Conservation (phyloP, 2,797 vertebrate species). For the Spheniscus humboldti region DNA sequence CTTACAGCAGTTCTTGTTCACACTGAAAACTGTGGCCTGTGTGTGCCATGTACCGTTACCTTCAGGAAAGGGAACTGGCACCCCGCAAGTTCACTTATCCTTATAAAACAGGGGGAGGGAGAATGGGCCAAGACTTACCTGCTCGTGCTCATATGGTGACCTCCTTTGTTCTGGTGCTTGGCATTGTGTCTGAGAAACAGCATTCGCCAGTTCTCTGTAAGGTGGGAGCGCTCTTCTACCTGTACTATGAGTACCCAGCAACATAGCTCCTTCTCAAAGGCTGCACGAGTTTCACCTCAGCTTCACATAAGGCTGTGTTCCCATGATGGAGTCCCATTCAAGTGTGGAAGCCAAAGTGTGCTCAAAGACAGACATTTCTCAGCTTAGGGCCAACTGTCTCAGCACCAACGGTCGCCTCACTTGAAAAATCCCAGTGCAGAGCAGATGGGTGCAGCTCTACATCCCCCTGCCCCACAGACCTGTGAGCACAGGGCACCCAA, state of each 20-base stretch:
- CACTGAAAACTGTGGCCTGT: not conserved
- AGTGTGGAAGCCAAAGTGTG: not conserved
- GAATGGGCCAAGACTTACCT: constrained; percentile 17
- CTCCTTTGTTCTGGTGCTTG: not conserved
- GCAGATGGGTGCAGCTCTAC: not conserved
- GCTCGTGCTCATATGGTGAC: fast-evolving
- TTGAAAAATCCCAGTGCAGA: not conserved
- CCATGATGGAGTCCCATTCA: not conserved
- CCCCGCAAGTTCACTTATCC: fast-evolving
- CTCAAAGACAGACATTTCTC: not conserved
- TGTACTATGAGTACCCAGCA: not conserved
- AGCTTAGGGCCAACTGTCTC: not conserved
- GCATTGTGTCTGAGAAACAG: not conserved
- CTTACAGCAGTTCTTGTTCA: not conserved
- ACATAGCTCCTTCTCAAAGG: not conserved
- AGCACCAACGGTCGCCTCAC: fast-evolving
- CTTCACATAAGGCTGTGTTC: not conserved
- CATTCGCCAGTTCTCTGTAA: not conserved
- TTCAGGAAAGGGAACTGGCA: not conserved
- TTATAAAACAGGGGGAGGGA: not conserved
- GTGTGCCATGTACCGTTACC: fast-evolving
- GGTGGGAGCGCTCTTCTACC: not conserved
- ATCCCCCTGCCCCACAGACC: not conserved
- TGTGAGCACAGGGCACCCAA: not conserved
- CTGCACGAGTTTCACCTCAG: fast-evolving